Evolutionary conservation across 2,888 invertebrate species (phyloP).

Genomic region (Scrobipalpa costella): DNA sequence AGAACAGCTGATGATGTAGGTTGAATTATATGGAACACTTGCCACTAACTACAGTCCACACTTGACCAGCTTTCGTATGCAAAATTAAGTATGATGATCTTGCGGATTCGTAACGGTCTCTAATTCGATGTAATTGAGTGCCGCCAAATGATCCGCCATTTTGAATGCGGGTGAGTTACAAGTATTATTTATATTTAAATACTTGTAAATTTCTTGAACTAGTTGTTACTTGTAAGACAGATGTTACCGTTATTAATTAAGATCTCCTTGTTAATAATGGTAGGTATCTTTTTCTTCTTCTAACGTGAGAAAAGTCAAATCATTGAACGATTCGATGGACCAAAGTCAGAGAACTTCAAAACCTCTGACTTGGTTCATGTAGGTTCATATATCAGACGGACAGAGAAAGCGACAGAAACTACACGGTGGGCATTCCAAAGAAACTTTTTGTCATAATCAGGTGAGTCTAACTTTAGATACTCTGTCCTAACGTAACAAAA

Average conservation of each 20-base stretch:
- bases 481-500: too few relatives aligned
- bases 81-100: slow-evolving; percentile 13
- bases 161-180: slow-evolving; percentile 6
- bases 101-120: slow-evolving; percentile 39
- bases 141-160: slow-evolving; percentile 28
- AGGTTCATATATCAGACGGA: too few relatives aligned
- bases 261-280: background rate
- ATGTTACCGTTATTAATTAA: background rate
- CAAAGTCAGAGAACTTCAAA: too few relatives aligned
- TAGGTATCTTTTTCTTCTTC: background rate
- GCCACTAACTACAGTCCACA: background rate
- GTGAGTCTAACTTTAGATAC: too few relatives aligned
- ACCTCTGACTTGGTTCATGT: too few relatives aligned
- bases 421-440: too few relatives aligned
- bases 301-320: background rate
- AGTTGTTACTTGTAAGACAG: background rate
- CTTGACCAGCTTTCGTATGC: slow-evolving; percentile 11
- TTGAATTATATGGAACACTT: background rate
- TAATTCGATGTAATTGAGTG: slow-evolving; percentile 44
- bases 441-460: too few relatives aligned
- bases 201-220: background rate
- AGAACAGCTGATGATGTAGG: too few relatives aligned
- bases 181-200: slow-evolving; percentile 7
- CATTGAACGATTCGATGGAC: background rate
- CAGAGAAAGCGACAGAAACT: too few relatives aligned